phyloP scores from a whole-genome alignment of 1,140 invertebrate species.

The Drosophila fuyamai region DNA sequence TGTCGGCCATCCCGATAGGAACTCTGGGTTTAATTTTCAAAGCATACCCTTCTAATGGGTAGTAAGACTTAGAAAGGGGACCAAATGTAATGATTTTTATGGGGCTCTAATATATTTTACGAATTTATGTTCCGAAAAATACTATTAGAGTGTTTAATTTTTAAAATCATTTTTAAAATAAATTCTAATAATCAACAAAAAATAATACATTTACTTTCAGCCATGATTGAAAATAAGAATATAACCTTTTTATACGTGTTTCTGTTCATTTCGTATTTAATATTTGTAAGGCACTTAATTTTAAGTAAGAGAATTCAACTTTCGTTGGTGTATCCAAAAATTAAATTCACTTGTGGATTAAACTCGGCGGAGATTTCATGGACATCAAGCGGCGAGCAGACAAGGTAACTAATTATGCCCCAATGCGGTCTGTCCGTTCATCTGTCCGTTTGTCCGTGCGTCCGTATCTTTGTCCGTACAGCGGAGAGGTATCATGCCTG shows the following conservation, averaged over 20 bases:
- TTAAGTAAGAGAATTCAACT: background rate
- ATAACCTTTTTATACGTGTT: too few relatives aligned
- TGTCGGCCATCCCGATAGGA: constrained; percentile 40
- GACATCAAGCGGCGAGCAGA: constrained; percentile 50
- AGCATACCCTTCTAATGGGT: constrained; percentile 11
- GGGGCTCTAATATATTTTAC: too few relatives aligned
- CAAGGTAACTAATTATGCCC: constrained; percentile 61
- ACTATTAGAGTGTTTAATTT: too few relatives aligned
- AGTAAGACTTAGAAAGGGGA: background rate
- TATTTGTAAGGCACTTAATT: background rate
- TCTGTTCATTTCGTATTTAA: too few relatives aligned
- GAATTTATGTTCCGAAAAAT: too few relatives aligned
- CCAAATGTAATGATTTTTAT: too few relatives aligned
- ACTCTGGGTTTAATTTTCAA: constrained; percentile 44
- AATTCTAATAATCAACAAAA: too few relatives aligned
- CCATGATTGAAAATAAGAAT: too few relatives aligned
- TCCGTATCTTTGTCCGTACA: constrained; percentile 14
- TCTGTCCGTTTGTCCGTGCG: constrained; percentile 7
- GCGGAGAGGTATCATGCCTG: constrained; percentile 39
- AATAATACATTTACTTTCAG: too few relatives aligned
- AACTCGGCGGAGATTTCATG: constrained; percentile 53
- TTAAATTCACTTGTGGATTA: constrained; percentile 42
- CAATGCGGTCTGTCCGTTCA: constrained; percentile 28
- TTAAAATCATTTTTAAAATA: too few relatives aligned
- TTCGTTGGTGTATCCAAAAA: background rate